Base-by-base conservation (phyloP, 2,113 vertebrate genomes). In the Syrmaticus mikado region DNA sequence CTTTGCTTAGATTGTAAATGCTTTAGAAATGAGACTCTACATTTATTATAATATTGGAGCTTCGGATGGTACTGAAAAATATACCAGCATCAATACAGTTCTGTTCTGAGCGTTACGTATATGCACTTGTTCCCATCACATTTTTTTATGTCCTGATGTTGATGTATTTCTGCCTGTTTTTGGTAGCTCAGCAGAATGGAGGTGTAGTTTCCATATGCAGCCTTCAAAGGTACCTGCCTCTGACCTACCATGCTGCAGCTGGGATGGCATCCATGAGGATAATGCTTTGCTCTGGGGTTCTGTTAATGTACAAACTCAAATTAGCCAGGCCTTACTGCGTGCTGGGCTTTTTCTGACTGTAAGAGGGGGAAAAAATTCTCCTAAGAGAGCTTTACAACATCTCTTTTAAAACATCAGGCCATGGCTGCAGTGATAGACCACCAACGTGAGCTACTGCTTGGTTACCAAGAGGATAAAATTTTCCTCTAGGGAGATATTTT, bases 401-500 rank as follows among this genome's bases (percentile, higher is more conserved):
- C 58, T 53, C 45, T 94, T 79, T 58, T 46, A 91, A 94, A 93
- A 70, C 66, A 60, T 60, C 67, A 73, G 87, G 62, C 83, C 13
- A 7, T 74, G 72, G 79, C 95, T 94, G 74, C 71, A 94, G 84
- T 80, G 87, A 82, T 34, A 92, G 94, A 93, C 92, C 14, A 38
- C 90, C 90, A 92, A 70, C 6, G 3, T 82, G 72, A 92, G 88
- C 93, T 95, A 82, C 92, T 90, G 90, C 88, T 91, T 94, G 90
- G 94, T 88, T 96, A 96, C 94, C 89, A 80, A 80, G 71, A 89
- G 84, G 74, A 80, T 87, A 82, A 52, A 82, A 66, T 93, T 88
- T 80, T 89, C 88, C 82, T 89, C 87, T 32, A 24, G 46, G 85
- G 81, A 94, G 89, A 77, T 95, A 90, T 93, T 94, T 94, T 96